Evolutionary conservation across 2,113 vertebrate genomes (phyloP).

Genomic region (Centropus unirufus): DNA sequence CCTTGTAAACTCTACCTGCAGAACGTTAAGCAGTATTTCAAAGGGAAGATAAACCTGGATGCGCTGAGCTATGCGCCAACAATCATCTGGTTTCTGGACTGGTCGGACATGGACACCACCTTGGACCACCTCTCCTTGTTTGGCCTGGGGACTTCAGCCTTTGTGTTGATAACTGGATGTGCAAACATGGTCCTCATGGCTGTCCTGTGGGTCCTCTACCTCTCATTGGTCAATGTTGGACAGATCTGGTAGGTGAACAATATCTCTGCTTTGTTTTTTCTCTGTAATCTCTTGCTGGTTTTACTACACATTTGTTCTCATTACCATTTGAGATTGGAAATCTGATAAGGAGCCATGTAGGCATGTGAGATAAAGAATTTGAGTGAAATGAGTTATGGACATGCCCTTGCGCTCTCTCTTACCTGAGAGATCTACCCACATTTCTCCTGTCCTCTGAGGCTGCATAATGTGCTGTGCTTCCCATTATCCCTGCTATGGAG

Average conservation of each 20-base stretch:
- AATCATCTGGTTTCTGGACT: slow-evolving; percentile 89
- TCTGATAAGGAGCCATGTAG: background rate
- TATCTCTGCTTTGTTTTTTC: background rate
- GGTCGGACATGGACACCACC: slow-evolving; percentile 86
- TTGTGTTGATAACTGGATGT: slow-evolving; percentile 83
- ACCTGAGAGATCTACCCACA: background rate
- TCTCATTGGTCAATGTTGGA: slow-evolving; percentile 90
- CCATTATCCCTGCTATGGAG: accelerated
- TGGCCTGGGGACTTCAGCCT: slow-evolving; percentile 82
- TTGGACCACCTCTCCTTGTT: slow-evolving; percentile 83
- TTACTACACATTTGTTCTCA: accelerated
- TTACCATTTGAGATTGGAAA: background rate
- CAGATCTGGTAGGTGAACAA: slow-evolving; percentile 88
- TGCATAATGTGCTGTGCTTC: accelerated
- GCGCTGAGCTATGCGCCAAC: slow-evolving; percentile 86
- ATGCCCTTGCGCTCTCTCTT: background rate
- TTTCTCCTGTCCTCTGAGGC: background rate
- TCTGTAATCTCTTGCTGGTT: background rate
- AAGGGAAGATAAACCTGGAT: slow-evolving; percentile 76
- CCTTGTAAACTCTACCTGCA: slow-evolving; percentile 84
- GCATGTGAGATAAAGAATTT: background rate
- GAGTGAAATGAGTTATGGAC: background rate
- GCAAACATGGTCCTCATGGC: slow-evolving; percentile 94
- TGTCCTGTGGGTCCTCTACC: slow-evolving; percentile 89
- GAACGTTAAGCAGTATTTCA: slow-evolving; percentile 84